Evolutionary conservation across 2,113 vertebrate species (phyloP).

Genomic region (Podarcis cretensis): DNA sequence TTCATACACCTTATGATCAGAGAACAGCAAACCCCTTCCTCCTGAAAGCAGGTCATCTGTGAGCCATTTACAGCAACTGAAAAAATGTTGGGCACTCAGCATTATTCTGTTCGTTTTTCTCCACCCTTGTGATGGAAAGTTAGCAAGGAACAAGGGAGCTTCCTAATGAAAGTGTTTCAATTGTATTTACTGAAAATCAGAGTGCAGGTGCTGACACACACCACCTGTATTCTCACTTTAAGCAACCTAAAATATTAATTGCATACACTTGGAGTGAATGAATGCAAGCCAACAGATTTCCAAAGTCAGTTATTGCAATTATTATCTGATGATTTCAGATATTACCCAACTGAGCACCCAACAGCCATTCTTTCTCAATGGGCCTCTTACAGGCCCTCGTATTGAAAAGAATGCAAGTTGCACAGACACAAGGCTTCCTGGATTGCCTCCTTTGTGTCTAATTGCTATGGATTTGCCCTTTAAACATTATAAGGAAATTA

Average conservation of each 20-base stretch:
- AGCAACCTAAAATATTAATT: slow-evolving; percentile 64
- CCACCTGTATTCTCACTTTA: slow-evolving; percentile 58
- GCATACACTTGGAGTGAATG: slow-evolving; percentile 60
- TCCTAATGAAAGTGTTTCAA: background rate
- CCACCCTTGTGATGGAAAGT: accelerated
- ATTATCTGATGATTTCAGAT: slow-evolving; percentile 51
- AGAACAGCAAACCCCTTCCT: background rate
- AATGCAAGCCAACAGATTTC: slow-evolving; percentile 66
- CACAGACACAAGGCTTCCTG: background rate
- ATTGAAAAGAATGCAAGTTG: background rate
- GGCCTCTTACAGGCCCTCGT: background rate
- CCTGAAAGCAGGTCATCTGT: background rate
- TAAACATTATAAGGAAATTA: slow-evolving; percentile 69
- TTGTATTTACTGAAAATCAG: slow-evolving; percentile 21
- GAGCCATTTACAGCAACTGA: background rate
- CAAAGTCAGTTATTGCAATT: slow-evolving; percentile 65
- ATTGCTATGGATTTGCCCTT: slow-evolving; percentile 69
- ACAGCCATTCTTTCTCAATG: background rate
- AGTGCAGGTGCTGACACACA: slow-evolving; percentile 33
- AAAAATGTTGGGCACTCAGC: background rate
- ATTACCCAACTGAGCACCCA: background rate
- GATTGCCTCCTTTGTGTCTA: slow-evolving; percentile 63
- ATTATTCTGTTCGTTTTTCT: slow-evolving; percentile 9
- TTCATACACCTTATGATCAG: background rate
- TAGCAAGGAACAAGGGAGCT: accelerated